Evolutionary conservation across 2,113 vertebrate species (phyloP).

Genomic region (Numida meleagris): DNA sequence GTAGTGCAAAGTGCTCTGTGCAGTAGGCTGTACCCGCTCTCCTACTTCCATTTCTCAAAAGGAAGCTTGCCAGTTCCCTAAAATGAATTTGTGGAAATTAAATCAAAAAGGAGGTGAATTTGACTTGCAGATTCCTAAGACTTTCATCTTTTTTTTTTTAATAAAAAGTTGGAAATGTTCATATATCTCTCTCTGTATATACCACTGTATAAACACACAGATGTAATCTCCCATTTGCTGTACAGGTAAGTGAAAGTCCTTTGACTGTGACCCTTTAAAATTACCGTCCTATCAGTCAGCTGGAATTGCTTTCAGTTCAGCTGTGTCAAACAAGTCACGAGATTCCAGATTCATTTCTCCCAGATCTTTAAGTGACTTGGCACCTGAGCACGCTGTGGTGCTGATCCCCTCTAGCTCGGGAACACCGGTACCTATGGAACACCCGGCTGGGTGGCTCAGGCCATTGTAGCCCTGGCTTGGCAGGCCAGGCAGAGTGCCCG

Average conservation of each 20-base stretch:
- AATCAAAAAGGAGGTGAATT: not conserved
- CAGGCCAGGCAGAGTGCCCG: not conserved
- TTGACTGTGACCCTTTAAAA: not conserved
- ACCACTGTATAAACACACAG: not conserved
- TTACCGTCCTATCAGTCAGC: not conserved
- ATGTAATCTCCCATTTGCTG: not conserved
- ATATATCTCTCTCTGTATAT: rapidly evolving
- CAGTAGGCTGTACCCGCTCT: not conserved
- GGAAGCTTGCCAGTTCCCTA: not conserved
- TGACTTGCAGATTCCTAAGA: not conserved
- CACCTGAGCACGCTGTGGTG: not conserved
- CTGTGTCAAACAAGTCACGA: not conserved
- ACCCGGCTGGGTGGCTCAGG: not conserved
- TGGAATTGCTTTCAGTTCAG: not conserved
- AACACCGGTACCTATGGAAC: not conserved
- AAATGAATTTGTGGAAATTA: not conserved
- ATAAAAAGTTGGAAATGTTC: not conserved
- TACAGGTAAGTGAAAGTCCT: not conserved
- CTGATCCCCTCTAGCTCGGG: not conserved
- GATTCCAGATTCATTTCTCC: not conserved
- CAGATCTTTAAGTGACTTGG: not conserved
- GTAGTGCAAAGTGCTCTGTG: not conserved
- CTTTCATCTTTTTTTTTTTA: not conserved
- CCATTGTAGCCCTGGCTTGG: not conserved
- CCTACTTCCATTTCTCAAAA: not conserved